Base-by-base conservation (phyloP, 2,113 vertebrate species). In the Tachysurus vachellii region DNA sequence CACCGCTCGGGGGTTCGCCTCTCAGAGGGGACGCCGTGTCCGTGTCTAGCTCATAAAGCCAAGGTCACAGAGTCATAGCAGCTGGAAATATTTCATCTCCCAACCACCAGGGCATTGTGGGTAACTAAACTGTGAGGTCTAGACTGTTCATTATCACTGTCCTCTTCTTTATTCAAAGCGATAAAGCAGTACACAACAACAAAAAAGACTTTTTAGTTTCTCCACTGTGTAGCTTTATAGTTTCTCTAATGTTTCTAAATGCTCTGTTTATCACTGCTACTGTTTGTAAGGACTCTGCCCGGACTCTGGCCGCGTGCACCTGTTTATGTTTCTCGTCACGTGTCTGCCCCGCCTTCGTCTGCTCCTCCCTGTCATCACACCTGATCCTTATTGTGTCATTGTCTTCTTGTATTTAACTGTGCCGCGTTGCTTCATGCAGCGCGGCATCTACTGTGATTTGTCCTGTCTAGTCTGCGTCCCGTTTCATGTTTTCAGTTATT, bases 41-140 rank as follows among this genome's bases (percentile, higher is more conserved):
- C 47, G 31, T 73, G 80, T 70, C 54, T 44, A 47, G 16, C 86
- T 87, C 80, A 76, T 76, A 87, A 87, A 61, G 42, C 5, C 57
- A n/a, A 75, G 86, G 86, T 87, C 86, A 83, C 44, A 3, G 36
- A 76, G 86, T 87, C 66, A 87, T 19, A 73, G 80, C 70, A 76
- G 70, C n/a, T 53, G 68, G 68, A 64, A 57, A 87, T 75, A 87
- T 87, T 87, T 87, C 44, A 83, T 83, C 82, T 83, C 62, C 80
- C 61, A 28, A 13, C 53, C 64, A 76, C 70, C 57, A 42, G 86
- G 86, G 80, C 68, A 64, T 82, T 76, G 13, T 21, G 44, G 80
- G 80, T 44, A 86, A 80, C 50, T 70, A 44, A 26, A 57, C 54
- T 23, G n/a, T 17, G 5, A 44, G 31, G 62, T 13, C 62, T 70